phyloP scores from a whole-genome alignment of 2,888 invertebrate genomes.

The Ochropacha duplaris region DNA sequence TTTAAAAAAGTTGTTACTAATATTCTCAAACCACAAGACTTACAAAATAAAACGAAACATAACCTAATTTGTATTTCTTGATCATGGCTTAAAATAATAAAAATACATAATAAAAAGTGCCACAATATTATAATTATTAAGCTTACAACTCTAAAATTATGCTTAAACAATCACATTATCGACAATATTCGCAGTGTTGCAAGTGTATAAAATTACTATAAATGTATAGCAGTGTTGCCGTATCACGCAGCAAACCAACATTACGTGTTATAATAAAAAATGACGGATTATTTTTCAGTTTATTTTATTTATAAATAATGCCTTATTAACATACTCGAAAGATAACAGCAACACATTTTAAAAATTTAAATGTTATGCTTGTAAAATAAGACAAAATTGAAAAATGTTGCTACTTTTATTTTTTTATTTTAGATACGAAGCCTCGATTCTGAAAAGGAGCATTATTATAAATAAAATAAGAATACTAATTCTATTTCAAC shows the following conservation, averaged over 20 bases:
- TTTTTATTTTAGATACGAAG: neutral
- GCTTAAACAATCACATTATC: slow-evolving; percentile 50
- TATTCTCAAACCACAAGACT: slow-evolving; percentile 38
- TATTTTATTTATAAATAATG: slow-evolving; percentile 1
- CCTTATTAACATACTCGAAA: too few relatives aligned
- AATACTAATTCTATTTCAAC: slow-evolving; percentile 20
- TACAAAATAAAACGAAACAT: slow-evolving; percentile 27
- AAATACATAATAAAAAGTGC: slow-evolving; percentile 40
- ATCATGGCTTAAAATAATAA: slow-evolving; percentile 32
- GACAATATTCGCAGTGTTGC: slow-evolving; percentile 47
- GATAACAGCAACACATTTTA: too few relatives aligned
- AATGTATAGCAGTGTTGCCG: slow-evolving; percentile 48
- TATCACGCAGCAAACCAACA: slow-evolving; percentile 21
- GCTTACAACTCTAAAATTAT: slow-evolving; percentile 28
- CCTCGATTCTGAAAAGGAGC: neutral
- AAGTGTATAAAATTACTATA: slow-evolving; percentile 38
- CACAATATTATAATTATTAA: slow-evolving; percentile 36
- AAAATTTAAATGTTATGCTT: neutral
- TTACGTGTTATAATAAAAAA: slow-evolving; percentile 28
- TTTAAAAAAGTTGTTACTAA: slow-evolving; percentile 2
- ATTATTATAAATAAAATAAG: slow-evolving; percentile 28
- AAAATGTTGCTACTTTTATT: neutral
- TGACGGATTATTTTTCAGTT: slow-evolving; percentile 38
- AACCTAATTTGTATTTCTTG: slow-evolving; percentile 62
- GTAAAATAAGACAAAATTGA: neutral